phyloP scores from a whole-genome alignment of 1,140 invertebrate genomes.

The Cyphomyrmex costatus region DNA sequence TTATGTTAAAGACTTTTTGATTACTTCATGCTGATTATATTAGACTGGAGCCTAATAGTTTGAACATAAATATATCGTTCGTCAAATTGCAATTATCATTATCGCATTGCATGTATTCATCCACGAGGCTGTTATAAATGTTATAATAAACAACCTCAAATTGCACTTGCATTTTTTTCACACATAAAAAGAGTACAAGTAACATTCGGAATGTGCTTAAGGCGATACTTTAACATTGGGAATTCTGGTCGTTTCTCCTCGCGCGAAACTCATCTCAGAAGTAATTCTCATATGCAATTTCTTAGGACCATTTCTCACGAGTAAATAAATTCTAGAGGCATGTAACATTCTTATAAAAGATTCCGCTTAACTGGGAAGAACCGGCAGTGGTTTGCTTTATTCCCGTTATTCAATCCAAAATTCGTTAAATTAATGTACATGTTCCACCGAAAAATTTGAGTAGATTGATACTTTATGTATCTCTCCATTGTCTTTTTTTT shows the following conservation, averaged over 20 bases:
- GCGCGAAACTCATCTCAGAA: slow-evolving; percentile 26
- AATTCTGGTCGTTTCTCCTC: slow-evolving; percentile 24
- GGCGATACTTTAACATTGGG: slow-evolving; percentile 63
- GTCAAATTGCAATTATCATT: background rate
- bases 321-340: slow-evolving; percentile 64
- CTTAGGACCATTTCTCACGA: slow-evolving; percentile 68
- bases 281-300: slow-evolving; percentile 24
- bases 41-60: slow-evolving; percentile 18
- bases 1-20: slow-evolving; percentile 32
- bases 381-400: slow-evolving; percentile 65
- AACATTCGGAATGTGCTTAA: slow-evolving; percentile 59
- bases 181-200: slow-evolving; percentile 51
- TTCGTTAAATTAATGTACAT: slow-evolving; percentile 55
- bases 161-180: background rate
- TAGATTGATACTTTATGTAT: background rate
- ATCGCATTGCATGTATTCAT: slow-evolving; percentile 8
- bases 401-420: slow-evolving; percentile 39
- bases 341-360: slow-evolving; percentile 45
- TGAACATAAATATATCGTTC: background rate
- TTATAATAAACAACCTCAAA: slow-evolving; percentile 6
- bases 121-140: background rate
- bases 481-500: background rate
- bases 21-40: slow-evolving; percentile 27
- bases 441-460: slow-evolving; percentile 50
- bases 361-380: slow-evolving; percentile 60